These are phyloP conservation scores for Argyrosomus regius DNA, from an alignment of 2,797 vertebrate genomes.

Conservation along the genomic window DNA sequence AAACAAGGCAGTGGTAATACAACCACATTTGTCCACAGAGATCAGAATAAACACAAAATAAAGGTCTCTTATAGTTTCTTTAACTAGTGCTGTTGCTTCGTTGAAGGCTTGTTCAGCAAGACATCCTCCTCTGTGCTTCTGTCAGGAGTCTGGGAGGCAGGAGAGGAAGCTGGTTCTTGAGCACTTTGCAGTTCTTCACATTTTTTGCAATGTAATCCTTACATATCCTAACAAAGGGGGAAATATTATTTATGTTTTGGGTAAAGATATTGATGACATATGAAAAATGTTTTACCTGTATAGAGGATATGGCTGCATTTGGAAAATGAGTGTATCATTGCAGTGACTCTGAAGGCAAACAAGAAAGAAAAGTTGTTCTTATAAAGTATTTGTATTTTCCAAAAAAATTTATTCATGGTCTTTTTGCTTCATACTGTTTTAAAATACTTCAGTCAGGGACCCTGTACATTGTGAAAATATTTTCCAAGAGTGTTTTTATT, in stretches of 20 bases:
- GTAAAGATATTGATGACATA: not conserved
- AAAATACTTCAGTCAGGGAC: not conserved
- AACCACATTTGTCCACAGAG: too few relatives aligned
- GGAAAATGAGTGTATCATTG: not conserved
- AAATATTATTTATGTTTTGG: not conserved
- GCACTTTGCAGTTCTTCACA: not conserved
- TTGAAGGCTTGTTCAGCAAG: not conserved
- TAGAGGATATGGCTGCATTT: not conserved
- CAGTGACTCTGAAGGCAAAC: not conserved
- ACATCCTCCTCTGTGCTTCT: not conserved
- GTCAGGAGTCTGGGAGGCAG: not conserved
- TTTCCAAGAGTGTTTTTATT: not conserved
- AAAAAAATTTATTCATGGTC: not conserved
- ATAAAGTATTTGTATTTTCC: not conserved
- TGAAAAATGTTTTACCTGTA: not conserved
- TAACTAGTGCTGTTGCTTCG: not conserved
- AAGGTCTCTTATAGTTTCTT: not conserved
- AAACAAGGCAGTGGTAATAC: too few relatives aligned
- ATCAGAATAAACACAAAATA: too few relatives aligned
- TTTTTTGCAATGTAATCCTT: slow-evolving; percentile 7
- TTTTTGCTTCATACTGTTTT: not conserved
- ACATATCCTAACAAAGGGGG: not conserved
- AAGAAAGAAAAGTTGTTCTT: not conserved
- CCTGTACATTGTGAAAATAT: too few relatives aligned
- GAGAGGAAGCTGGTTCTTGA: not conserved